These are phyloP conservation scores for Drosophila sordidula DNA, from an alignment of 2,888 invertebrate species.

Conservation along the genomic window DNA sequence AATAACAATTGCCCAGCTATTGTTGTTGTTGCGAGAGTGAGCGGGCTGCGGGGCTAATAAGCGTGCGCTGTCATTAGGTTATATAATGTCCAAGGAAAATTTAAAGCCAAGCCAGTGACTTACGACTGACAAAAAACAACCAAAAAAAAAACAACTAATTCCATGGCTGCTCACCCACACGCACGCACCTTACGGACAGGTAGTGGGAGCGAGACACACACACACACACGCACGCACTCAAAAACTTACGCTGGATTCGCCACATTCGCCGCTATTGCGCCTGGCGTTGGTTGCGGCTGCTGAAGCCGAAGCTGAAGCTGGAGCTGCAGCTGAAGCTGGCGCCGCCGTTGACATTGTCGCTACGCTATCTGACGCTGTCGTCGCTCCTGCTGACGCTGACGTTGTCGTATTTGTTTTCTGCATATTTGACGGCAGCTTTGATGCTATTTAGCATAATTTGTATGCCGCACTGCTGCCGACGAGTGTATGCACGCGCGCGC, in stretches of 20 bases:
- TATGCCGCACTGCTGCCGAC: conserved; percentile 61
- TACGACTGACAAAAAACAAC: conserved; percentile 2
- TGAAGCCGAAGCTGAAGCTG: not conserved
- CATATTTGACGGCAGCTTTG: conserved; percentile 57
- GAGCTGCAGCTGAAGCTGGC: conserved; percentile 2
- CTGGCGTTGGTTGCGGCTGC: conserved; percentile 17
- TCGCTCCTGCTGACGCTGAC: conserved; percentile 24
- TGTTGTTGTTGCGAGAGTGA: conserved; percentile 7
- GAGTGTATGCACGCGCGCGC: conserved; percentile 56
- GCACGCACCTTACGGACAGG: conserved; percentile 1
- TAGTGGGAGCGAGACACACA: not conserved
- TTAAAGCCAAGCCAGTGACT: not conserved
- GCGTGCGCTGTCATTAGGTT: conserved; percentile 59
- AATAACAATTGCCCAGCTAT: conserved; percentile 44
- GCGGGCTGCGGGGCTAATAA: conserved; percentile 37
- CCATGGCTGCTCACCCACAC: not conserved
- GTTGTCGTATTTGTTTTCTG: conserved; percentile 45
- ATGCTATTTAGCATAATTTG: conserved; percentile 73
- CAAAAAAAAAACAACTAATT: not conserved
- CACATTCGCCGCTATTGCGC: conserved; percentile 27
- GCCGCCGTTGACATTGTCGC: conserved; percentile 17
- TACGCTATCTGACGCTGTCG: conserved; percentile 35
- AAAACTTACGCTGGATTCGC: conserved; percentile 40
- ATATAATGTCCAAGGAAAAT: conserved; percentile 55
- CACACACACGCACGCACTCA: conserved; percentile 7